Conservation (phyloP, 2,888 invertebrate species). For the Notodonta dromedarius region DNA sequence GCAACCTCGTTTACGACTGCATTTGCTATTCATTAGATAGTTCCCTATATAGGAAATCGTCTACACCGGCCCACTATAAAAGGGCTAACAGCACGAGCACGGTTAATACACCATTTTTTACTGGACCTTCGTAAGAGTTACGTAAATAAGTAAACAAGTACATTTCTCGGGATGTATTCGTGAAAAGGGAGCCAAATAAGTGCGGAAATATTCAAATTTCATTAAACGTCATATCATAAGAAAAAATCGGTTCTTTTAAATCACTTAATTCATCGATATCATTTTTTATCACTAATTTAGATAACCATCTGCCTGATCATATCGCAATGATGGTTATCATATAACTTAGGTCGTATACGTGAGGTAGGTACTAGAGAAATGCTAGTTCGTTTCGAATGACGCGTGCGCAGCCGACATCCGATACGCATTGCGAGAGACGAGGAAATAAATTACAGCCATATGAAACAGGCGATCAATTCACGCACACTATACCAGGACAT, state of each 20-base stretch:
- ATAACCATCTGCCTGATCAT: constrained; percentile 2
- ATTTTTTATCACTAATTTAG: background rate
- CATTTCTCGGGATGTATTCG: constrained; percentile 13
- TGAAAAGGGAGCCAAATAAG: constrained; percentile 19
- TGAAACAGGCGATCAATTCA: constrained; percentile 50
- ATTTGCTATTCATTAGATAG: constrained; percentile 76
- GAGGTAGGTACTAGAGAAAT: constrained; percentile 48
- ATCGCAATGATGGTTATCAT: constrained; percentile 14
- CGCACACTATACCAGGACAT: constrained; percentile 58
- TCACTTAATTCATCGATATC: background rate
- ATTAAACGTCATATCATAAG: background rate
- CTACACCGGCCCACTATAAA: constrained; percentile 58
- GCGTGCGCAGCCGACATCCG: constrained; percentile 67
- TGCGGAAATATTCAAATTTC: background rate
- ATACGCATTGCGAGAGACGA: constrained; percentile 72
- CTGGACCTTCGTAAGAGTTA: constrained; percentile 55
- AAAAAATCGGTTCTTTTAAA: background rate
- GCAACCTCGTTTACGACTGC: constrained; percentile 59
- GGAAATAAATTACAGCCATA: constrained; percentile 65
- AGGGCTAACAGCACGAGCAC: constrained; percentile 56
- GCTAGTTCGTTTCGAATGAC: constrained; percentile 60
- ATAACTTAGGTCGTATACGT: constrained; percentile 21
- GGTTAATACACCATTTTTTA: constrained; percentile 52
- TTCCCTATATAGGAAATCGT: constrained; percentile 67
- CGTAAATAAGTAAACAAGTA: constrained; percentile 51